Conservation (phyloP, 2,888 invertebrate genomes). For the Calliopum simillimum region DNA sequence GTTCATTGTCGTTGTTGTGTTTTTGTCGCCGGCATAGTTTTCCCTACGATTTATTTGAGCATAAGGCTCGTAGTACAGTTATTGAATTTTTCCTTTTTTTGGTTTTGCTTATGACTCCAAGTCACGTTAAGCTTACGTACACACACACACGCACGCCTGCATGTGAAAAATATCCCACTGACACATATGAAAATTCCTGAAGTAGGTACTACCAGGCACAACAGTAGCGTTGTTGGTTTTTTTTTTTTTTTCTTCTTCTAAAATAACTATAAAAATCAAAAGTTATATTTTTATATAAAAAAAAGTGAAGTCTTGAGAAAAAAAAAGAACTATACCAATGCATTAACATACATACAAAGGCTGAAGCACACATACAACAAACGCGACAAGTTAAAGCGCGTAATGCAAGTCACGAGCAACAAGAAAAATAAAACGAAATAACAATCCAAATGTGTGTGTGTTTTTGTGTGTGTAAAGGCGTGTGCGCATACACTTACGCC, state of each 20-base stretch:
- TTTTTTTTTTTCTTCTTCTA: too few relatives aligned
- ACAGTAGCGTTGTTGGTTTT: not conserved
- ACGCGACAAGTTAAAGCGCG: not conserved
- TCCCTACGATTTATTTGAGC: not conserved
- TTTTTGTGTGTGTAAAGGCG: too few relatives aligned
- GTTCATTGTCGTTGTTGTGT: not conserved
- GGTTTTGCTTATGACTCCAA: slow-evolving; percentile 16
- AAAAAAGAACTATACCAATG: not conserved
- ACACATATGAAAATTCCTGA: not conserved
- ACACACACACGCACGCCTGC: slow-evolving; percentile 9
- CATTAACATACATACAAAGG: not conserved
- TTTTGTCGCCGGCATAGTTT: not conserved
- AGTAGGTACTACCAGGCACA: not conserved
- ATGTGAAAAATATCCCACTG: too few relatives aligned
- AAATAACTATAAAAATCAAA: too few relatives aligned
- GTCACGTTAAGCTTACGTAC: slow-evolving; percentile 16
- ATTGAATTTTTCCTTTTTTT: not conserved
- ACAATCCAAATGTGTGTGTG: too few relatives aligned
- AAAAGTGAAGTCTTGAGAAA: too few relatives aligned
- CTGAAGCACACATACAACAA: not conserved
- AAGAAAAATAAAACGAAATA: not conserved
- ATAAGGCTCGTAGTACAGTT: too few relatives aligned
- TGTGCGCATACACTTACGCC: too few relatives aligned
- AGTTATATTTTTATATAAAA: too few relatives aligned
- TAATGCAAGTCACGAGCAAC: not conserved